Evolutionary conservation across 1,140 invertebrate species (phyloP), one percentile per base, ranked within the genome.

Genomic region (Heterodera carotae): DNA sequence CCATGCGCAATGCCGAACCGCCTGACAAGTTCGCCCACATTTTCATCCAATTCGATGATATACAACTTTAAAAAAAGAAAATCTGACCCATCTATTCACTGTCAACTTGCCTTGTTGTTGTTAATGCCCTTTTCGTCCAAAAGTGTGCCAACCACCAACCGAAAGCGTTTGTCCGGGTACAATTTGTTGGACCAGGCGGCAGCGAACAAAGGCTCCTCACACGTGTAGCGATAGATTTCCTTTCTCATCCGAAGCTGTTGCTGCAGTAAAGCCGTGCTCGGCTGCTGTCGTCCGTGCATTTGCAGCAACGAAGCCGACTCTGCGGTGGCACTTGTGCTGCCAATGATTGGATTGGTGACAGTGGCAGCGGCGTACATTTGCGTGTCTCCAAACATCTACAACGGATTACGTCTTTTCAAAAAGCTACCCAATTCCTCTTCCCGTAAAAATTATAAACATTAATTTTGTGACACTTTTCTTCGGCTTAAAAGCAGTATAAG

Each of bases 1-100:
- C 98, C 94, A 90, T 98, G 96, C 88, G 99, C 98, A 96, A 97
- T 99, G 88, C 99, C 96, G 86, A 98, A 99, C 10, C 94, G 97
- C 15, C 96, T 99, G 3, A 99, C 89, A 18, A 79, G 31, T 34
- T 79, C 78, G 84, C 95, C 96, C n/a, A 92, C 94, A 78, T 98
- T 95, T 90, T 99, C 97, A 91, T 99, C 96, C 67, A 99, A 89
- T 75, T 83, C 79, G 43, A 83, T 80, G 31, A 83, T 77, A 33
- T 68, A 83, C 25, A 83, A 29, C 82, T 83, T 69, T 69, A 84
- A 27, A 8, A 18, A 53, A 2, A 76, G 39, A 74, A n/a, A n/a
- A n/a, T n/a, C n/a, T n/a, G n/a, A n/a, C 33, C n/a, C 36, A 34
- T 18, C 12, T 12, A 22, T 22, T 31, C 12, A 27, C 6, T 22